phyloP scores from a whole-genome alignment of 1,140 invertebrate species.

The Drosophila nasuta region DNA sequence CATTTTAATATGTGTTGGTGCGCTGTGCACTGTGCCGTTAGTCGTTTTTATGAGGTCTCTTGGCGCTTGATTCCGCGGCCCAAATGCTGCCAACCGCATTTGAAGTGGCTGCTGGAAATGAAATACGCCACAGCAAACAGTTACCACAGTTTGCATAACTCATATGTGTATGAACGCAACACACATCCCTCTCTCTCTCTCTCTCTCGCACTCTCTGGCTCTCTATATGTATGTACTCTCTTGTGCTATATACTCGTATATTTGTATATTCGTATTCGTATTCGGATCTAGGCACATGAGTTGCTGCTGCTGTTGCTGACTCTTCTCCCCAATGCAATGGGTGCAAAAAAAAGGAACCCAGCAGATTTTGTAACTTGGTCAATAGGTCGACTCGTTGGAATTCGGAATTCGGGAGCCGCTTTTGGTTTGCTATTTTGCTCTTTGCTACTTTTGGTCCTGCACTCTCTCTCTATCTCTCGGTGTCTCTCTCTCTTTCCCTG shows the following conservation, averaged over 20 bases:
- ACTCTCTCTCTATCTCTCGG: too few relatives aligned
- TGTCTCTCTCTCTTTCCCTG: neutral
- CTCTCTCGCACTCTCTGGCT: too few relatives aligned
- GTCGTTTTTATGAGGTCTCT: constrained; percentile 80
- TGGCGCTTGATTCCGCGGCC: constrained; percentile 78
- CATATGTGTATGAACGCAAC: constrained; percentile 11
- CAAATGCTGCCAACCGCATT: constrained; percentile 73
- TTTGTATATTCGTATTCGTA: too few relatives aligned
- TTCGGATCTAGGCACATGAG: constrained; percentile 40
- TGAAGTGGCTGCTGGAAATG: constrained; percentile 74
- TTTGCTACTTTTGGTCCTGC: too few relatives aligned
- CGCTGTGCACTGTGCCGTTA: constrained; percentile 61
- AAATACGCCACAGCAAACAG: constrained; percentile 64
- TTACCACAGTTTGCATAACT: constrained; percentile 63
- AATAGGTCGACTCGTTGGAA: constrained; percentile 64
- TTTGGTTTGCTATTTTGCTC: neutral
- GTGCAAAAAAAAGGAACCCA: constrained; percentile 17
- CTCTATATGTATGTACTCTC: constrained; percentile 4
- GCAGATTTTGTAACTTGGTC: constrained; percentile 71
- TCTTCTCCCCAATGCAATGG: neutral
- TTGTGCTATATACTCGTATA: constrained; percentile 16
- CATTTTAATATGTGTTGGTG: constrained; percentile 70
- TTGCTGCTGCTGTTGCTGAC: neutral
- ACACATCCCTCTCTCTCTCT: too few relatives aligned
- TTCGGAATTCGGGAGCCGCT: constrained; percentile 2